phyloP scores from a whole-genome alignment of 2,888 invertebrate genomes.

The Oscheius myriophilus region DNA sequence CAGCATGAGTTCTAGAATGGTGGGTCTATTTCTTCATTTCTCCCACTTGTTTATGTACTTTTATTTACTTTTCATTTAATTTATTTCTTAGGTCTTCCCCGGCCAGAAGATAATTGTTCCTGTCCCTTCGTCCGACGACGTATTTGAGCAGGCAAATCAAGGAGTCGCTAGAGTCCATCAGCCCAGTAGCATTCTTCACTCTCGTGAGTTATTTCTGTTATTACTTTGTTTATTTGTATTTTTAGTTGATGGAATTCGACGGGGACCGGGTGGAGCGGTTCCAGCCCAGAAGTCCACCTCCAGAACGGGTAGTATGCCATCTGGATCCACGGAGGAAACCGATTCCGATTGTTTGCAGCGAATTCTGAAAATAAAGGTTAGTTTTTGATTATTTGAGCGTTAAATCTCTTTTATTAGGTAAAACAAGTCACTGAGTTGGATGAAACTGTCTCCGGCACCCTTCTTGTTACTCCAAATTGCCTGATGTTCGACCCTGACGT shows the following conservation, averaged over 20 bases:
- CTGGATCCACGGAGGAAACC: slow-evolving; percentile 51
- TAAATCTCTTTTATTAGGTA: slow-evolving; percentile 61
- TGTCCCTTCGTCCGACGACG: slow-evolving; percentile 53
- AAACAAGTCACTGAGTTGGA: slow-evolving; percentile 74
- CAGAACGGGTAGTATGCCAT: slow-evolving; percentile 57
- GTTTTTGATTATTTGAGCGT: not conserved
- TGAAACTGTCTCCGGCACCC: slow-evolving; percentile 77
- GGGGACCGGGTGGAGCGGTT: slow-evolving; percentile 66
- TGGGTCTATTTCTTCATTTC: slow-evolving; percentile 27
- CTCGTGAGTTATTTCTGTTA: slow-evolving; percentile 1
- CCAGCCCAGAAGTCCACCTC: slow-evolving; percentile 50
- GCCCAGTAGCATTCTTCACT: not conserved
- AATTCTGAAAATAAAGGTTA: slow-evolving; percentile 73
- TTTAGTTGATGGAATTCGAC: slow-evolving; percentile 54
- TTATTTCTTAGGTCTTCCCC: slow-evolving; percentile 66
- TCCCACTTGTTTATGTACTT: too few relatives aligned
- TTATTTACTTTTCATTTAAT: too few relatives aligned
- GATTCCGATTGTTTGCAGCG: slow-evolving; percentile 74
- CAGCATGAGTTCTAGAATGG: slow-evolving; percentile 81
- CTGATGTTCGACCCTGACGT: slow-evolving; percentile 90
- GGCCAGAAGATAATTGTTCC: slow-evolving; percentile 68
- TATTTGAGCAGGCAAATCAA: slow-evolving; percentile 35
- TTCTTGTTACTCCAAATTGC: slow-evolving; percentile 96
- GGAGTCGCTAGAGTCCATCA: slow-evolving; percentile 18
- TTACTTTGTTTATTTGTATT: slow-evolving; percentile 6